Evolutionary conservation across 2,797 vertebrate genomes (phyloP).

Genomic region (Capromys pilorides): DNA sequence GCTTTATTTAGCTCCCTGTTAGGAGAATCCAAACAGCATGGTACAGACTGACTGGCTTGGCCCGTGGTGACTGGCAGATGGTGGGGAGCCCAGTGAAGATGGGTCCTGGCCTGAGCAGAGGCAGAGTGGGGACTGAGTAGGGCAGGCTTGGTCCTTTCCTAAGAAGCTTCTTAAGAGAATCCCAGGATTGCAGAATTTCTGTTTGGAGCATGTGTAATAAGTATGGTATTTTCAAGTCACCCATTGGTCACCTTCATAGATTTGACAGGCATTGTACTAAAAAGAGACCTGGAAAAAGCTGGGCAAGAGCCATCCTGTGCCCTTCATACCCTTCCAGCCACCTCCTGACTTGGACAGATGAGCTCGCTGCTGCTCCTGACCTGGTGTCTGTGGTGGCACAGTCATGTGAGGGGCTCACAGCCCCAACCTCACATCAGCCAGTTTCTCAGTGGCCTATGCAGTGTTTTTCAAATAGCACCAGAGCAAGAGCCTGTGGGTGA

Average conservation of each 20-base stretch:
- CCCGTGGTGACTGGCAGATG: not conserved
- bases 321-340: not conserved
- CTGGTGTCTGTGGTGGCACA: constrained; percentile 65
- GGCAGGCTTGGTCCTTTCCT: not conserved
- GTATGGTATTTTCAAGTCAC: not conserved
- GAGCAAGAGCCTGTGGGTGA: constrained; percentile 70
- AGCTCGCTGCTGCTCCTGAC: not conserved
- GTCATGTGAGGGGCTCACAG: not conserved
- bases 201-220: not conserved
- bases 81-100: not conserved
- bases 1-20: not conserved
- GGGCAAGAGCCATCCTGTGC: constrained; percentile 37
- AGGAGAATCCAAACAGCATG: not conserved
- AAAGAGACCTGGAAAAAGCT: constrained; percentile 24
- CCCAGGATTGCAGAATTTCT: not conserved
- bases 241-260: not conserved
- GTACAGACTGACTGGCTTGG: not conserved
- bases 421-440: constrained; percentile 45
- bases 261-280: not conserved
- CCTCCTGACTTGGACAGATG: not conserved
- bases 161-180: not conserved
- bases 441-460: constrained; percentile 71
- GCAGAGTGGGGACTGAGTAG: not conserved
- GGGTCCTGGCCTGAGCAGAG: not conserved
- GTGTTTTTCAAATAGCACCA: constrained; percentile 79